phyloP scores from a whole-genome alignment of 2,113 vertebrate species.

The Murina feae region DNA sequence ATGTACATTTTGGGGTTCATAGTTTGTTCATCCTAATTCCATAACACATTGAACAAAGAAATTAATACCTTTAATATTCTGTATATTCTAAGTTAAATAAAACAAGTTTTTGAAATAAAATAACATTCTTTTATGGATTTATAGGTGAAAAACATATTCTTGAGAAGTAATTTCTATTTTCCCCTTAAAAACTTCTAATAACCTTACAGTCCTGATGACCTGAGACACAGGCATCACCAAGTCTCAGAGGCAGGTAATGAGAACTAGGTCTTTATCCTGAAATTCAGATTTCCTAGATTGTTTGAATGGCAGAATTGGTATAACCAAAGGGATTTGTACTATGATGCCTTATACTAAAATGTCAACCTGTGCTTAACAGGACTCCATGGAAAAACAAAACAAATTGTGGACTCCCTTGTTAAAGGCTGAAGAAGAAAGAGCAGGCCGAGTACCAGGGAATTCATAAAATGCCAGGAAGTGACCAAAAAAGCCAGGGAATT shows the following conservation, averaged over 20 bases:
- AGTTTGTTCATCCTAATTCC: not conserved
- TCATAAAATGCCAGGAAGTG: not conserved
- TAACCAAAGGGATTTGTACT: not conserved
- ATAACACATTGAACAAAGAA: not conserved
- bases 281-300: not conserved
- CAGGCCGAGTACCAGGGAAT: not conserved
- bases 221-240: not conserved
- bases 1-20: not conserved
- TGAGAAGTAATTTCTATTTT: not conserved
- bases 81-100: not conserved
- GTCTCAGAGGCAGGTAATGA: not conserved
- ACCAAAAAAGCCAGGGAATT: not conserved
- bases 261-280: not conserved
- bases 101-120: slow-evolving; percentile 1
- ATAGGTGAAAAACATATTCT: not conserved
- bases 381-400: not conserved
- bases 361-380: not conserved
- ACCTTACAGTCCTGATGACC: not conserved
- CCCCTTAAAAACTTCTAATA: not conserved
- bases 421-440: not conserved
- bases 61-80: not conserved
- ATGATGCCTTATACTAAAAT: not conserved
- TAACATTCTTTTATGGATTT: not conserved
- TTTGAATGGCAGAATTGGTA: not conserved
- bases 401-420: not conserved